phyloP scores from a whole-genome alignment of 2,888 invertebrate species.

The Oxycera nigricornis region DNA sequence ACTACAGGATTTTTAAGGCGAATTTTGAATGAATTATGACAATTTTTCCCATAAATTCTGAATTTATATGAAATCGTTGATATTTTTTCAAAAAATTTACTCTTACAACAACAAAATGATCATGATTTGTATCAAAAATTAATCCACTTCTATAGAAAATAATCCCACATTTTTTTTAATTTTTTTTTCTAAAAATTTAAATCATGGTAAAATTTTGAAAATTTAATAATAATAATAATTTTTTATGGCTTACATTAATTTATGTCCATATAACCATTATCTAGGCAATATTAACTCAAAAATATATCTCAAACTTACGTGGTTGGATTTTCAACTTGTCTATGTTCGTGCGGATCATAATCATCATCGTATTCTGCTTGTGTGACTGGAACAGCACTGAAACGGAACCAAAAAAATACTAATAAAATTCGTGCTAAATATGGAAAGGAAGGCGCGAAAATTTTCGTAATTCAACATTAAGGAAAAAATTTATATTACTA shows the following conservation, averaged over 20 bases:
- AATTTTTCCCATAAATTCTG: too few relatives aligned
- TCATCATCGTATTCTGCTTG: slow-evolving; percentile 50
- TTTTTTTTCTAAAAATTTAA: too few relatives aligned
- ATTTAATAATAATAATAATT: too few relatives aligned
- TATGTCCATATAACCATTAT: background rate
- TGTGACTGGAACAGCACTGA: slow-evolving; percentile 17
- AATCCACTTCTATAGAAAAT: background rate
- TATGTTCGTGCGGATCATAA: slow-evolving; percentile 71
- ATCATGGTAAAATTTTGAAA: slow-evolving; percentile 20
- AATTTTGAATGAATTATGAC: too few relatives aligned
- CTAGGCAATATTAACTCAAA: background rate
- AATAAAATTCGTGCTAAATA: background rate
- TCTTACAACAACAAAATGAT: too few relatives aligned
- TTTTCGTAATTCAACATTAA: too few relatives aligned
- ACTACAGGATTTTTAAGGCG: too few relatives aligned
- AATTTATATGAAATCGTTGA: too few relatives aligned
- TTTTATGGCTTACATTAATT: too few relatives aligned
- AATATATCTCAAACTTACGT: slow-evolving; percentile 64
- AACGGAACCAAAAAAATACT: background rate
- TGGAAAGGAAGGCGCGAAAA: too few relatives aligned
- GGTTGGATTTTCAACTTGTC: slow-evolving; percentile 69
- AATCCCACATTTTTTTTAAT: background rate
- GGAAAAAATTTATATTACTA: background rate
- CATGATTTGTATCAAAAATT: too few relatives aligned
- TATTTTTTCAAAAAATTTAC: too few relatives aligned